Conservation (phyloP, 2,113 vertebrate genomes). For the Misgurnus anguillicaudatus region DNA sequence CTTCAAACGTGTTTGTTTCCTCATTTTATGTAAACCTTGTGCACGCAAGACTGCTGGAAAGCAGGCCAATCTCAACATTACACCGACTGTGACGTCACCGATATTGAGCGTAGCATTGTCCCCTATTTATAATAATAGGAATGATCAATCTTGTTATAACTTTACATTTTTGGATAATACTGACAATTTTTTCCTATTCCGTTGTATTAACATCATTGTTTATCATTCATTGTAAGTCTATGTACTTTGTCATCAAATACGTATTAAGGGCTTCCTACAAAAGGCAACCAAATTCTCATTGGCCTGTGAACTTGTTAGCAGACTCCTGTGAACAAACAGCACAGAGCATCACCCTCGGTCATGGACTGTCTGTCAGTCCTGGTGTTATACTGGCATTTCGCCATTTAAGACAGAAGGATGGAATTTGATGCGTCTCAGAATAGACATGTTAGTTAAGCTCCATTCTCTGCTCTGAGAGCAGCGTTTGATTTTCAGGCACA, state of each 20-base stretch:
- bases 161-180: too few relatives aligned
- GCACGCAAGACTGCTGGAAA: too few relatives aligned
- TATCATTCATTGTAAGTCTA: neutral
- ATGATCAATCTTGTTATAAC: too few relatives aligned
- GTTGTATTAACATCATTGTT: too few relatives aligned
- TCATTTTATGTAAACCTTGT: too few relatives aligned
- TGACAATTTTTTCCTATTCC: too few relatives aligned
- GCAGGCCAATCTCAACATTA: too few relatives aligned
- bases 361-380: slow-evolving; percentile 27
- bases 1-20: too few relatives aligned
- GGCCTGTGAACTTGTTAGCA: slow-evolving; percentile 35
- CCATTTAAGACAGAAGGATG: slow-evolving; percentile 27
- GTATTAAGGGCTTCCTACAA: slow-evolving; percentile 23
- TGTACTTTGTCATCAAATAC: slow-evolving; percentile 37
- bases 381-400: slow-evolving; percentile 29
- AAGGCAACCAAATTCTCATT: neutral
- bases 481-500: slow-evolving; percentile 30
- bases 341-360: slow-evolving; percentile 16
- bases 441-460: slow-evolving; percentile 28
- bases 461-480: slow-evolving; percentile 12
- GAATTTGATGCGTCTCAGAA: slow-evolving; percentile 24
- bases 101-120: too few relatives aligned
- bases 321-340: slow-evolving; percentile 24
- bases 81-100: too few relatives aligned
- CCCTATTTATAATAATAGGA: too few relatives aligned